These are phyloP conservation scores for Lates calcarifer DNA, from an alignment of 2,113 vertebrate species.

Conservation along the genomic window DNA sequence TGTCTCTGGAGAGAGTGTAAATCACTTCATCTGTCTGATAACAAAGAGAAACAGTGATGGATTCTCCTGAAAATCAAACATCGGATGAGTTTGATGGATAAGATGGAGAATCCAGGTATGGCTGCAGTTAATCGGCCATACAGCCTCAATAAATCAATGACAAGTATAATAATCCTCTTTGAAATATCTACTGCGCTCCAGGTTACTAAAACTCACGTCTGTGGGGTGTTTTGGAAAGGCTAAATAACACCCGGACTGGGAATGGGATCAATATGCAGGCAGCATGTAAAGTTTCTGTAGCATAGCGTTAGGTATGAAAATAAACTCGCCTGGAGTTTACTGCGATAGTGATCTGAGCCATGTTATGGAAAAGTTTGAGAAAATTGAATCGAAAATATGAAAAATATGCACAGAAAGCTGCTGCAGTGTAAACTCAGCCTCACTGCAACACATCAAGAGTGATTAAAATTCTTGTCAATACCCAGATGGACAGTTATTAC, in stretches of 20 bases:
- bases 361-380: background rate
- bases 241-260: background rate
- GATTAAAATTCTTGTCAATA: background rate
- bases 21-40: background rate
- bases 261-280: constrained; percentile 14
- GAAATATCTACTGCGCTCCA: background rate
- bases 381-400: background rate
- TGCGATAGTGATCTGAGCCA: constrained; percentile 1
- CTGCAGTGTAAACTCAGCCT: background rate
- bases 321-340: constrained; percentile 25
- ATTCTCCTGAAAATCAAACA: background rate
- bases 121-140: background rate
- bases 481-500: background rate
- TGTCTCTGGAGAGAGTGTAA: background rate
- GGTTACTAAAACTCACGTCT: constrained; percentile 4
- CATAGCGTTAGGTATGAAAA: constrained; percentile 31
- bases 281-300: background rate
- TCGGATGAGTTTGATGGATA: too few relatives aligned
- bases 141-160: constrained; percentile 5
- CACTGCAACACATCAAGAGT: background rate
- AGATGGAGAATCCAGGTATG: background rate
- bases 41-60: background rate
- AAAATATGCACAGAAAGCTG: background rate
- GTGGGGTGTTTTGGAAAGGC: constrained; percentile 4
- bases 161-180: background rate